Evolutionary conservation across 2,888 invertebrate species (phyloP).

Genomic region (Agrochola lychnidis): DNA sequence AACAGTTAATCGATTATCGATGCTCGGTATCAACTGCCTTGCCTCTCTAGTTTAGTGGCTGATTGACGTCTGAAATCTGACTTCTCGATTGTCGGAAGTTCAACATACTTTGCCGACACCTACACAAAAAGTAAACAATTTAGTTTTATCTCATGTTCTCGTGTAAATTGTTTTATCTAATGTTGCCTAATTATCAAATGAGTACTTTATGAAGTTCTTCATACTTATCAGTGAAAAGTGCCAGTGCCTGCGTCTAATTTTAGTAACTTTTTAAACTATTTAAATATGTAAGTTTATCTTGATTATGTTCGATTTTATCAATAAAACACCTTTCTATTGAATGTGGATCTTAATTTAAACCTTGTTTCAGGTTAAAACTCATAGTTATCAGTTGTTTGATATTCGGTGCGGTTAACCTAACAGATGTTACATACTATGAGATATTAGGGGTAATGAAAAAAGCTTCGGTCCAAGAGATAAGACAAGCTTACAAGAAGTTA

Average conservation of each 20-base stretch:
- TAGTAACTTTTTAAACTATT: neutral
- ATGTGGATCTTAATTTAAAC: neutral
- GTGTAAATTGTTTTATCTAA: constrained; percentile 65
- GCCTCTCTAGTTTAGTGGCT: constrained; percentile 1
- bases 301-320: constrained; percentile 12
- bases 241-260: neutral
- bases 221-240: constrained; percentile 9
- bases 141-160: constrained; percentile 67
- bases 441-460: constrained; percentile 92
- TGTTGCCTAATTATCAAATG: constrained; percentile 57
- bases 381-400: constrained; percentile 71
- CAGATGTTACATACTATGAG: constrained; percentile 90
- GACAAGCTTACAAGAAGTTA: constrained; percentile 94
- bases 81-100: constrained; percentile 36
- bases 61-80: constrained; percentile 1
- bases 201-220: constrained; percentile 21
- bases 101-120: constrained; percentile 66
- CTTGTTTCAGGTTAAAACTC: constrained; percentile 76
- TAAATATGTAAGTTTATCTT: constrained; percentile 63
- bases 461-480: constrained; percentile 93
- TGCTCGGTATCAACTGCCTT: neutral
- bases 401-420: constrained; percentile 75
- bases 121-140: constrained; percentile 79
- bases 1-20: constrained; percentile 29
- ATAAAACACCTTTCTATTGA: constrained; percentile 6